Evolutionary conservation across 1,140 invertebrate genomes (phyloP), one percentile per base, ranked within the genome.

Genomic region (Mercenaria mercenaria): DNA sequence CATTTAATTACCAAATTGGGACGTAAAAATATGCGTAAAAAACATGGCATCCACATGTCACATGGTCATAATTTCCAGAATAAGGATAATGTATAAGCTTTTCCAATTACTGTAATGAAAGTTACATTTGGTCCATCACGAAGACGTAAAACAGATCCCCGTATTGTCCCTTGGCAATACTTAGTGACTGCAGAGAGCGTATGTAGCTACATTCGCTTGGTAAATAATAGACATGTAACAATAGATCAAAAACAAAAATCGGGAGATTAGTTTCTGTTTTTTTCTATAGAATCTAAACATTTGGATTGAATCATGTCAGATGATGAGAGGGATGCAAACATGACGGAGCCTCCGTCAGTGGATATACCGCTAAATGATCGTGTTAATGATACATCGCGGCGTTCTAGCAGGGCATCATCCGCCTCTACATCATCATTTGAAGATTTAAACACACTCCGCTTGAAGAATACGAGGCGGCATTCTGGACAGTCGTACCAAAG

Each of bases 401-500:
- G 50, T 39, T 39, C 47, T 4, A 77, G 72, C 32, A 64, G 86
- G 52, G 52, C 67, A 81, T 87, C 84, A n/a, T 87, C 84, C 1
- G 34, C 86, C 15, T 88, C 86, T n/a, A 88, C 86, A 3, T 88
- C 86, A 10, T 88, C 86, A 26, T 88, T 88, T 43, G 86, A 88
- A 20, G 86, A 88, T 37, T 59, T 88, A 61, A 81, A 81, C 32
- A 52, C 50, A 20, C 6, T 79, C 0, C 76, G 76, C 1, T 39
- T 79, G 34, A 39, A 37, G 23, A 79, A 56, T 4, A 26, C 43
- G 10, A 29, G 50, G 50, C 47, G 47, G 20, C 29, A 29, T 37
- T 79, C 76, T 56, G 76, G 76, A 20, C 76, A 79, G 20, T 79
- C 76, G 4, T 79, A 59, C 47, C 43, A 79, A 26, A 79, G 76